Conservation (phyloP, 2,113 vertebrate genomes). For the Prietella phreatophila region DNA sequence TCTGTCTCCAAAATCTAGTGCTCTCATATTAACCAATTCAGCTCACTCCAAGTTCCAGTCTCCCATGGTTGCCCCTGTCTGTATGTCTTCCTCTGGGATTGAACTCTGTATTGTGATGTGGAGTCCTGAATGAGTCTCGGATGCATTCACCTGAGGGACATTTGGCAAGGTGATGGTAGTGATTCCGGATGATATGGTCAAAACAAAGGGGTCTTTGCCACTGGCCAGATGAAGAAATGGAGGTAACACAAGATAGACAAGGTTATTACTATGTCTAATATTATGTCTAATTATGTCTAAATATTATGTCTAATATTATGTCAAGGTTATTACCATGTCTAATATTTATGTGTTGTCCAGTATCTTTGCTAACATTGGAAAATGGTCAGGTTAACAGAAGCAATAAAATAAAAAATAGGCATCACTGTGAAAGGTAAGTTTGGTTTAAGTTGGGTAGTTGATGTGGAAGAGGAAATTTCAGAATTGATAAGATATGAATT, state of each 20-base stretch:
- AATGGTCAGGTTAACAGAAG: neutral
- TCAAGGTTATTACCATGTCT: neutral
- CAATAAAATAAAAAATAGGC: constrained; percentile 3
- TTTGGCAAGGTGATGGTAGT: constrained; percentile 21
- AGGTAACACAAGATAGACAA: neutral
- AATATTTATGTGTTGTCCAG: neutral
- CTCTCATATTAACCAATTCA: neutral
- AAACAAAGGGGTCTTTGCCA: neutral
- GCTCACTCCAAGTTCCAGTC: constrained; percentile 7
- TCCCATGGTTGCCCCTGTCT: constrained; percentile 10
- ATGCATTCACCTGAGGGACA: constrained; percentile 42
- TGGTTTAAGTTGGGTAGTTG: neutral
- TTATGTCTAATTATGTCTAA: neutral
- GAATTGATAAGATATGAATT: constrained; percentile 12
- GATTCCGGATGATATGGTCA: neutral
- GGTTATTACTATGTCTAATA: neutral
- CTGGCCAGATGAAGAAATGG: neutral
- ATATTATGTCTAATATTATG: neutral
- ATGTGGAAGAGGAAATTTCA: constrained; percentile 6
- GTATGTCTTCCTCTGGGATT: constrained; percentile 5
- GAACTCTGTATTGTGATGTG: constrained; percentile 6
- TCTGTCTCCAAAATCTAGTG: neutral
- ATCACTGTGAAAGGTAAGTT: neutral
- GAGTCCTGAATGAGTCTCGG: constrained; percentile 16
- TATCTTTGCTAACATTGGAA: neutral